Percentiles rank a stretch among this genome's conserved stretches.
These are phyloP conservation scores for Calephelis virginiensis DNA, from an alignment of 1,140 invertebrate species.

Conservation along the genomic window DNA sequence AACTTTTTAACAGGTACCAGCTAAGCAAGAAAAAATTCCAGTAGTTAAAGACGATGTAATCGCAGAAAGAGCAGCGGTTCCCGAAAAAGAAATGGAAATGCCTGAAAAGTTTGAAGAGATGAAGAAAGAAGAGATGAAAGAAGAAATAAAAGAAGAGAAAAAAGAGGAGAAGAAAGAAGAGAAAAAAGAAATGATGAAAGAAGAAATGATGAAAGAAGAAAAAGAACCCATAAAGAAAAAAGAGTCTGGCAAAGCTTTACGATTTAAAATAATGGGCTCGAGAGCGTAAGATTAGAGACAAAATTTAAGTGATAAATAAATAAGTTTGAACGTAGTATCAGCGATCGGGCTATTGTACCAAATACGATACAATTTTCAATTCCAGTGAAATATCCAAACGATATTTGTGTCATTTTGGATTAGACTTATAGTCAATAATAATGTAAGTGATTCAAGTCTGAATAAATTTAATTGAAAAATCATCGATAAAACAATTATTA, in stretches of 20 bases:
- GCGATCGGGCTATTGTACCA: constrained; percentile 42
- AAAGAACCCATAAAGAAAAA: constrained; percentile 6
- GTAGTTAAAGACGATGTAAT: background rate
- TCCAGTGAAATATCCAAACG: constrained; percentile 8
- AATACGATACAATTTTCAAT: constrained; percentile 30
- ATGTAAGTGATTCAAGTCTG: constrained; percentile 11
- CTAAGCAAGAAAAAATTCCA: no score
- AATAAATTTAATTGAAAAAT: constrained; percentile 5
- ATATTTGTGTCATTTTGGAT: background rate
- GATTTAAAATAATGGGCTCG: background rate
- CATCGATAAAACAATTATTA: background rate
- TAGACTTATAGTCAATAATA: constrained; percentile 4
- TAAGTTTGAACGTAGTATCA: constrained; percentile 19
- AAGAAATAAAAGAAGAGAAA: constrained; percentile 11
- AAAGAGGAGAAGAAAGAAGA: constrained; percentile 21
- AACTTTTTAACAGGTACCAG: no score
- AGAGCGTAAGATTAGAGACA: background rate
- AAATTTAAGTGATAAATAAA: background rate
- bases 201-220: constrained; percentile 17
- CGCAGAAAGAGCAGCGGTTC: background rate
- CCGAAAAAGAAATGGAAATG: constrained; percentile 8
- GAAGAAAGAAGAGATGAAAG: constrained; percentile 30
- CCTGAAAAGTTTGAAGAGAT: constrained; percentile 39
- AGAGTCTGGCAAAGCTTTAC: no score
- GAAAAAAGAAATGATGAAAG: constrained; percentile 23